Conservation (phyloP, 1,140 invertebrate species). For the Drosophila pseudoobscura region DNA sequence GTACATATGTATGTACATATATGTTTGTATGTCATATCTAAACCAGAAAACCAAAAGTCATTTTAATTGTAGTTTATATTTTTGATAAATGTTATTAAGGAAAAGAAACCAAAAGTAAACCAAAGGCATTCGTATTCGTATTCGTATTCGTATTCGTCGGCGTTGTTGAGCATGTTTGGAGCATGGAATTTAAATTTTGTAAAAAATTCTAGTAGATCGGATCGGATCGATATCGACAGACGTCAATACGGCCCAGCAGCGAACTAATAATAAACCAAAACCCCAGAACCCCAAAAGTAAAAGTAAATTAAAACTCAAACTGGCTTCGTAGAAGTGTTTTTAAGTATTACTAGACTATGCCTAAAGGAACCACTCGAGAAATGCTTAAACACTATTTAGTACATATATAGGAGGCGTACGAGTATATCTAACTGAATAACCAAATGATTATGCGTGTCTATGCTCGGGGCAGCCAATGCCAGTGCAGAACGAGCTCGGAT, state of each 20-base stretch:
- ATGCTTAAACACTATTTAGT: slow-evolving; percentile 44
- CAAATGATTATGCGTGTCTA: slow-evolving; percentile 41
- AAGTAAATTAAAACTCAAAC: slow-evolving; percentile 67
- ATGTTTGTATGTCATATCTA: slow-evolving; percentile 45
- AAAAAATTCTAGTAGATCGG: slow-evolving; percentile 25
- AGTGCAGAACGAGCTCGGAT: slow-evolving; percentile 10
- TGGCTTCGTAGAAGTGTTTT: slow-evolving; percentile 81
- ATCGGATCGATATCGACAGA: slow-evolving; percentile 21
- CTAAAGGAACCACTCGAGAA: slow-evolving; percentile 30
- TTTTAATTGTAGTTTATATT: slow-evolving; percentile 82
- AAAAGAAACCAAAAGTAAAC: slow-evolving; percentile 54
- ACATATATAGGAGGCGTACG: slow-evolving; percentile 16
- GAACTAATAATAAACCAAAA: slow-evolving; percentile 41
- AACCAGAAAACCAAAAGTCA: slow-evolving; percentile 35
- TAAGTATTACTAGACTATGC: slow-evolving; percentile 76
- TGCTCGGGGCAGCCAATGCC: slow-evolving; percentile 7
- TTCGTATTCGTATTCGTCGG: slow-evolving; percentile 17
- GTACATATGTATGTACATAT: slow-evolving; percentile 19
- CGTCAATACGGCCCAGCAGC: slow-evolving; percentile 46
- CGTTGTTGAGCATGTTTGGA: slow-evolving; percentile 70
- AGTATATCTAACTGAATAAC: slow-evolving; percentile 32
- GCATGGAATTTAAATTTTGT: slow-evolving; percentile 77
- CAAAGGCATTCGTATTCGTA: slow-evolving; percentile 35
- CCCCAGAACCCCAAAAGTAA: slow-evolving; percentile 7
- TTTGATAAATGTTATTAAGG: slow-evolving; percentile 82